Evolutionary conservation across 2,797 vertebrate genomes (phyloP).

Genomic region (Carduelis carduelis): DNA sequence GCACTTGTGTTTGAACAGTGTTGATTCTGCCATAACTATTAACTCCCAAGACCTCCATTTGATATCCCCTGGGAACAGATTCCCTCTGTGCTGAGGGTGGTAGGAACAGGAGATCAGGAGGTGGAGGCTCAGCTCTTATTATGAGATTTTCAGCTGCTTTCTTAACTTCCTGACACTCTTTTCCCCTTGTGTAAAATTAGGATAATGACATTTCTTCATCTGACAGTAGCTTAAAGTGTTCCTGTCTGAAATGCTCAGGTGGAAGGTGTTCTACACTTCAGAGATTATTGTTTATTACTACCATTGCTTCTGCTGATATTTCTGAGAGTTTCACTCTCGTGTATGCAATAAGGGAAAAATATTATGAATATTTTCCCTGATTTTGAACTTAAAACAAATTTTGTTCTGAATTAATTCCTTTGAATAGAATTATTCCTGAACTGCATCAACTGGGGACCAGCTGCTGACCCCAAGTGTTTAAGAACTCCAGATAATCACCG

Average conservation of each 20-base stretch:
- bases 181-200: conserved; percentile 43
- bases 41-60: neutral
- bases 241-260: neutral
- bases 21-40: neutral
- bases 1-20: neutral
- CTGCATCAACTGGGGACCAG: conserved; percentile 38
- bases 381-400: conserved; percentile 34
- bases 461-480: conserved; percentile 60
- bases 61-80: neutral
- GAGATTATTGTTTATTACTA: conserved; percentile 33
- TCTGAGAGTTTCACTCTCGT: neutral
- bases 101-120: neutral
- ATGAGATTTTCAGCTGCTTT: neutral
- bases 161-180: neutral
- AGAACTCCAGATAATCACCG: conserved; percentile 54
- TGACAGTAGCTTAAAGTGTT: neutral
- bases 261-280: neutral
- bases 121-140: neutral
- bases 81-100: neutral
- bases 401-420: conserved; percentile 49
- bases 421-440: conserved; percentile 55
- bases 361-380: conserved; percentile 37
- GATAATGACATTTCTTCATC: conserved; percentile 15
- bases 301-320: neutral
- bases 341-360: neutral